Evolutionary conservation across 92 coral and sea anemone species (phyloP).

Genomic region (Porites divaricata): DNA sequence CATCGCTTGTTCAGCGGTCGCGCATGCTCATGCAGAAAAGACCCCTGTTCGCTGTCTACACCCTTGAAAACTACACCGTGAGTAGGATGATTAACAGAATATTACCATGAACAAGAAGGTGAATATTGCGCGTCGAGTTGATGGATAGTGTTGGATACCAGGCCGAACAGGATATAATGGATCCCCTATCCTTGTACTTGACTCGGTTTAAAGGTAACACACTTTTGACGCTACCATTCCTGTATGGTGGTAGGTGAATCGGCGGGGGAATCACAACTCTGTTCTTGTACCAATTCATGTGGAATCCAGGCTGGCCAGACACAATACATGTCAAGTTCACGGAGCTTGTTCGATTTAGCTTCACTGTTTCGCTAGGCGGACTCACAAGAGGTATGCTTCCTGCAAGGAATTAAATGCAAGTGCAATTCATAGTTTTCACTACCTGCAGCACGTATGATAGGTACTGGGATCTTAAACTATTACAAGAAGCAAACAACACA

Average conservation of each 20-base stretch:
- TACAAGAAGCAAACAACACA: too few relatives aligned
- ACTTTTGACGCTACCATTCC: conserved; percentile 68
- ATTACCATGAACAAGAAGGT: conserved; percentile 81
- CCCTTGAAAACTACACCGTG: background rate
- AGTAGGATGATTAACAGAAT: background rate
- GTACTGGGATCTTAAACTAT: too few relatives aligned
- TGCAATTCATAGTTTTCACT: background rate
- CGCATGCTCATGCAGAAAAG: too few relatives aligned
- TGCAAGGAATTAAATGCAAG: conserved; percentile 5
- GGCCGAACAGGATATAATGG: conserved; percentile 83
- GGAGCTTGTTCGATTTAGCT: conserved; percentile 74
- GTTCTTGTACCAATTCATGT: conserved; percentile 75
- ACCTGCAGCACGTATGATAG: too few relatives aligned
- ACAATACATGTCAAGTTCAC: conserved; percentile 80
- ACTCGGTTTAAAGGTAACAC: conserved; percentile 71
- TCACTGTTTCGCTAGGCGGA: conserved; percentile 82
- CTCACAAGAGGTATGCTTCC: conserved; percentile 92
- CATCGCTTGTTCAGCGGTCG: too few relatives aligned
- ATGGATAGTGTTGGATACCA: conserved; percentile 82
- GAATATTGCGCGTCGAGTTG: conserved; percentile 82
- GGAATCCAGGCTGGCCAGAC: conserved; percentile 81
- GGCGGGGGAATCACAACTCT: conserved; percentile 43
- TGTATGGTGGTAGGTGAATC: conserved; percentile 19
- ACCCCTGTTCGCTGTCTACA: background rate
- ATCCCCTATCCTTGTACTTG: conserved; percentile 83